Evolutionary conservation across 2,797 vertebrate genomes (phyloP), one percentile per base, ranked within the genome.

Genomic region (Bradypus variegatus): DNA sequence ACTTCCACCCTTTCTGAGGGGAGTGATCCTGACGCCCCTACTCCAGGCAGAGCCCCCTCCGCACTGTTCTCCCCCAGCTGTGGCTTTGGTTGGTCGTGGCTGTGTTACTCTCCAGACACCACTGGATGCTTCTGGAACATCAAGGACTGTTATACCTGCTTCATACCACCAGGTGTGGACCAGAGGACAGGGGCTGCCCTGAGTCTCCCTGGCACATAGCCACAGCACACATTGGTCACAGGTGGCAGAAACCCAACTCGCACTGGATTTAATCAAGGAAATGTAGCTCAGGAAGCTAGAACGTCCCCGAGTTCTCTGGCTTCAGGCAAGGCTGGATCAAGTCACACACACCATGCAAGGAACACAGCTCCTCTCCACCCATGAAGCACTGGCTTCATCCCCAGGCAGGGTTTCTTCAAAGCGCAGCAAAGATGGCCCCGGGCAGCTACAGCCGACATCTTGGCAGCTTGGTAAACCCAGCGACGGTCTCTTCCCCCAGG

Each of bases 241-340:
- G 10, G 38, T n/a, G 69, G 58, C 78, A 13, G 65, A 58, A 27
- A 38, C 65, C 29, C 65, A 50, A 65, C 88, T 88, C 38, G 10
- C 8, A 19, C 13, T 12, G n/a, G 29, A 41, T 8, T 18, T 53
- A 5, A 38, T 45, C 41, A 38, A 69, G 50, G 23, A 41, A 8
- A 50, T n/a, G 21, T 48, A 45, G 36, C 36, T 67, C 13, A 3
- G 21, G 16, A 33, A 13, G 18, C 27, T 1, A 33, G 87, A 25
- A 25, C 27, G 1, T 6, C 60, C 31, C 31, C 11, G 62, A 21
- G 7, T 8, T 3, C 0, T 0, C 27, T 1, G 31, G 10, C 1
- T 6, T 72, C 83, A 73, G 82, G 80, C 33, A 23, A 64, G 87
- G 70, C 70, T 58, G 45, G 19, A n/a, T 86, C 25, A 33, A 11